These are phyloP conservation scores for Trichogramma pretiosum DNA, from an alignment of 1,140 invertebrate species.

Conservation along the genomic window DNA sequence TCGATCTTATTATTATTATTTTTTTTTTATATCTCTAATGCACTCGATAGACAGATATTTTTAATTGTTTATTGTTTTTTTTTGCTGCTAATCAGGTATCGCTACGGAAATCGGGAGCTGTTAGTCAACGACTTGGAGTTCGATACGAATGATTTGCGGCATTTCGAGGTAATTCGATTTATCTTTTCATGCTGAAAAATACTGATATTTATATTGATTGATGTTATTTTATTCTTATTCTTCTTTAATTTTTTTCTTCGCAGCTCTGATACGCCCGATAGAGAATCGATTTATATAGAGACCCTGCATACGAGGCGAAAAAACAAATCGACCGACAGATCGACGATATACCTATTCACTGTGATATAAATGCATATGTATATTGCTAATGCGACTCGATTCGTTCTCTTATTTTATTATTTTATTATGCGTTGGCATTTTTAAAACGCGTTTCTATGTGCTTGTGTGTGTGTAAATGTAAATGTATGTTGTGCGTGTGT, in stretches of 20 bases:
- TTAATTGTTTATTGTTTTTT: background rate
- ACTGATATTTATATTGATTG: background rate
- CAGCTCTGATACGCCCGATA: conserved; percentile 24
- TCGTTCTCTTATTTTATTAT: no score
- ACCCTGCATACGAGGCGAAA: no score
- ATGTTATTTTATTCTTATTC: background rate
- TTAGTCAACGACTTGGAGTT: conserved; percentile 42
- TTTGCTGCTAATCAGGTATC: conserved; percentile 37
- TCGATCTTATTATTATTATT: conserved; percentile 1
- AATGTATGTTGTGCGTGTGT: no score
- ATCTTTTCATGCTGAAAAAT: no score
- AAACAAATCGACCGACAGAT: no score
- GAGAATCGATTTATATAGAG: no score
- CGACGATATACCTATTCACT: no score
- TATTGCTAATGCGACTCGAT: no score
- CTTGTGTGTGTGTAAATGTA: no score
- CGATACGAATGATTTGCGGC: conserved; percentile 37
- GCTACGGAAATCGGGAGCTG: conserved; percentile 39
- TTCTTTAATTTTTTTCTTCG: conserved; percentile 14
- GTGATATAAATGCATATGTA: no score
- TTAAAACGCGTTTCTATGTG: no score
- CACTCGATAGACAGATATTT: background rate
- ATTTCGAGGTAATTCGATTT: conserved; percentile 45
- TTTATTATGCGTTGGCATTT: no score
- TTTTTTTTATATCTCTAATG: conserved; percentile 2